These are phyloP conservation scores for Myrmophylax atrothorax DNA, from an alignment of 2,113 vertebrate species.

Conservation along the genomic window DNA sequence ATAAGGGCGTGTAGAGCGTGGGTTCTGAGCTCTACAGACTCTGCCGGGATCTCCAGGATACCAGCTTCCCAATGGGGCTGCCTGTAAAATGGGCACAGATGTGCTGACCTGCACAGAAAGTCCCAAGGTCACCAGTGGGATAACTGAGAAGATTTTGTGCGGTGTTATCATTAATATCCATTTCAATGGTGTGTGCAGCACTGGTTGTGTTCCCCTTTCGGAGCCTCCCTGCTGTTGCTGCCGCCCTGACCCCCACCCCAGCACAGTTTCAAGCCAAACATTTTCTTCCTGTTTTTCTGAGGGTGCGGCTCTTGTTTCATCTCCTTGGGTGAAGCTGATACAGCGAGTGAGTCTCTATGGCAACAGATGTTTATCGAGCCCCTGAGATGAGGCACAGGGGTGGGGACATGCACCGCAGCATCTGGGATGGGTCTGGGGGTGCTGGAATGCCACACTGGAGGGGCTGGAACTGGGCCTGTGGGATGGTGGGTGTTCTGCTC, in stretches of 20 bases:
- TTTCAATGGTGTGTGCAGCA: accelerated
- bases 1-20: accelerated
- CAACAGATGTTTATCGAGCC: conserved; percentile 70
- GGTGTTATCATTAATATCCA: neutral
- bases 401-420: conserved; percentile 6
- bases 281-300: conserved; percentile 66
- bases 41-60: accelerated
- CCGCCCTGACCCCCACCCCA: conserved; percentile 3
- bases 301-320: conserved; percentile 65
- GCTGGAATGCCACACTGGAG: accelerated
- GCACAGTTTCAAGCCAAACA: conserved; percentile 59
- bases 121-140: neutral
- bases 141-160: neutral
- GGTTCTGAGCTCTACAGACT: neutral
- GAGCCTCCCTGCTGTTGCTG: conserved; percentile 9
- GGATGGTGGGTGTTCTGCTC: neutral
- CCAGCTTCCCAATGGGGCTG: accelerated
- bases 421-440: neutral
- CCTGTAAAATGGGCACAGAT: accelerated
- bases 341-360: conserved; percentile 66
- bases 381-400: conserved; percentile 38
- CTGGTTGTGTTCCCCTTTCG: neutral
- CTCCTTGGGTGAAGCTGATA: conserved; percentile 50
- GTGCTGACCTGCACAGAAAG: neutral
- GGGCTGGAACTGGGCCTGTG: accelerated